These are phyloP conservation scores for Apeltes quadracus DNA, from an alignment of 2,113 vertebrate species.

Conservation along the genomic window DNA sequence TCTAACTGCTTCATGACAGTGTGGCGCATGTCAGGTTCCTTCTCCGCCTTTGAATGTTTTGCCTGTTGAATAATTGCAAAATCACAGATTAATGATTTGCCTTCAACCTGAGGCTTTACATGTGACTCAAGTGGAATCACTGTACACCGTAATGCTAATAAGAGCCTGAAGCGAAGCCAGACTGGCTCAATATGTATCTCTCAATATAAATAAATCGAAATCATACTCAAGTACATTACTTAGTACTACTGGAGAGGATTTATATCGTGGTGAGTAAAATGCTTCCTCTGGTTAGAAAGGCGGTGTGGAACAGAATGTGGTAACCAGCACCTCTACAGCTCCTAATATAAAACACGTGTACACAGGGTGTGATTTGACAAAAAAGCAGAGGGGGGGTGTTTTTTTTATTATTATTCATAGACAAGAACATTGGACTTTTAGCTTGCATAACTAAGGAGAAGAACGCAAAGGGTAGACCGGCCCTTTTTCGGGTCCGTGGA, in stretches of 20 bases:
- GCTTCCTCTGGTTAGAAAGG: not conserved
- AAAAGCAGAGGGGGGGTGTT: too few species aligned
- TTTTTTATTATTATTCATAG: too few species aligned
- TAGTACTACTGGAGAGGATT: not conserved
- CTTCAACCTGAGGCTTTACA: not conserved
- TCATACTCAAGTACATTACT: not conserved
- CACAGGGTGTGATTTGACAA: too few species aligned
- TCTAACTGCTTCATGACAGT: constrained; percentile 30
- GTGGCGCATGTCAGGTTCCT: constrained; percentile 42
- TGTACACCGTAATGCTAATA: not conserved
- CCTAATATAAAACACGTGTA: too few species aligned
- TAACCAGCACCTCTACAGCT: not conserved
- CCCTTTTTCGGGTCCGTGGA: too few species aligned
- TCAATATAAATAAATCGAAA: not conserved
- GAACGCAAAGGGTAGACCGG: too few species aligned
- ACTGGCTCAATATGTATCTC: not conserved
- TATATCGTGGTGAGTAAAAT: not conserved
- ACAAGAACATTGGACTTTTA: too few species aligned
- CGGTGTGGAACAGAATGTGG: not conserved
- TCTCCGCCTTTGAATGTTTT: constrained; percentile 17
- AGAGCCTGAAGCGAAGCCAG: not conserved
- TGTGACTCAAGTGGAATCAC: not conserved
- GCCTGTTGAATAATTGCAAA: constrained; percentile 31
- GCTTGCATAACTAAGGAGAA: too few species aligned
- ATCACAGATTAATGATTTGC: constrained; percentile 39